Conservation (phyloP, 2,113 vertebrate species). For the Phalacrocorax pelagicus region DNA sequence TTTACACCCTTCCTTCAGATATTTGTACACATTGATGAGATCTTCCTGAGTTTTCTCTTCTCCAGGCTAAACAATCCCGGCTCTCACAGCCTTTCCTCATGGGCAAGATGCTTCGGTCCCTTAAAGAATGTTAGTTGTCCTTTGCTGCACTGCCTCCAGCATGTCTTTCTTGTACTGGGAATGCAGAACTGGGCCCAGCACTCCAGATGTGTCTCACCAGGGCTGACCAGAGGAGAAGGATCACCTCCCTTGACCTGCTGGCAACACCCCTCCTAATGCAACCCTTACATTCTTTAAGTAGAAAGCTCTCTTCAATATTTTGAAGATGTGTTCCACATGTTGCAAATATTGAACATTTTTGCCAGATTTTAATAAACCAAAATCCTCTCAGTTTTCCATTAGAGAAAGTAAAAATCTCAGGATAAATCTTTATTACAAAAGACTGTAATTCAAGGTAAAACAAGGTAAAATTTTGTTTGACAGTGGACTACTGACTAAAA, state of each 20-base stretch:
- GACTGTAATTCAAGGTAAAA: not conserved
- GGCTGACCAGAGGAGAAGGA: not conserved
- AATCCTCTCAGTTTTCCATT: not conserved
- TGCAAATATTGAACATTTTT: not conserved
- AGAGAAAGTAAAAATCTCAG: not conserved
- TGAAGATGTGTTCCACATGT: not conserved
- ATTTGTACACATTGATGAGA: not conserved
- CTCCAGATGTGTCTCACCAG: not conserved
- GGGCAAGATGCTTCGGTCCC: not conserved
- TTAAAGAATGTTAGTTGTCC: not conserved
- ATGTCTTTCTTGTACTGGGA: not conserved
- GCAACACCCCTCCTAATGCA: not conserved
- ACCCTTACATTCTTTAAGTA: not conserved
- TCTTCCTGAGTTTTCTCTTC: not conserved
- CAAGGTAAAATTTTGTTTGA: not conserved
- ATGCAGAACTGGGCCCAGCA: not conserved
- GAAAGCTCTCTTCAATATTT: not conserved
- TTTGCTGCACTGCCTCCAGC: not conserved
- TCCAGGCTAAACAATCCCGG: not conserved
- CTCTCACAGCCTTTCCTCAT: not conserved
- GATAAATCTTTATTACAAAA: not conserved
- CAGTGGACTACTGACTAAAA: not conserved
- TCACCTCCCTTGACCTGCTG: not conserved
- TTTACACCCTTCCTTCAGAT: not conserved
- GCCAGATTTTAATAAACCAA: not conserved